Evolutionary conservation across 1,140 invertebrate species (phyloP).

Genomic region (Tribolium madens): DNA sequence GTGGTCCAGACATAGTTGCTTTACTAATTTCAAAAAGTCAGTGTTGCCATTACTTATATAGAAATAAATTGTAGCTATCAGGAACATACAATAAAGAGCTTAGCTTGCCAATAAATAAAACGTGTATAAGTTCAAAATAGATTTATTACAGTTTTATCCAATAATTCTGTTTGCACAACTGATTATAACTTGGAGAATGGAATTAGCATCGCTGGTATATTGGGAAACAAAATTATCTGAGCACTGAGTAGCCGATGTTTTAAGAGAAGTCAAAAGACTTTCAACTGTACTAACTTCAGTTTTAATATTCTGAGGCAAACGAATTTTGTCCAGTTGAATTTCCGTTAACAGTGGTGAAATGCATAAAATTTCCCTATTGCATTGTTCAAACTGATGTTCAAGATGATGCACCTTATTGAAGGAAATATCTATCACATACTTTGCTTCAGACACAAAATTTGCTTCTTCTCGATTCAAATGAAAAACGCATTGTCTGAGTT

Average conservation of each 20-base stretch:
- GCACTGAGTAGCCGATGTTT: neutral
- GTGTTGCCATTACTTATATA: no score
- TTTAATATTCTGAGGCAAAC: slow-evolving; percentile 2
- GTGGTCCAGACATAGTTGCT: neutral
- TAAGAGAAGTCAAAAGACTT: neutral
- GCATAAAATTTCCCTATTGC: neutral
- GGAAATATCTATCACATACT: neutral
- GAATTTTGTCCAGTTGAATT: slow-evolving; percentile 16
- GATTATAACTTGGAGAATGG: slow-evolving; percentile 3
- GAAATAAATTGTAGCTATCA: no score
- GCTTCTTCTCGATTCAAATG: neutral
- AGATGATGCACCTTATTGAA: neutral
- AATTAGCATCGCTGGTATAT: neutral
- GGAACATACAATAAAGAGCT: no score
- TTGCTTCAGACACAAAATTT: neutral
- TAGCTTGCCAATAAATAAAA: no score
- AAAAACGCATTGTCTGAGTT: neutral
- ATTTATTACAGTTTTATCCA: neutral
- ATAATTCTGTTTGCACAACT: slow-evolving; percentile 13
- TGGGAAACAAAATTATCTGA: neutral
- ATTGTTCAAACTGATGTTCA: neutral
- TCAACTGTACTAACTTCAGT: neutral
- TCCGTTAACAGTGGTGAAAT: neutral
- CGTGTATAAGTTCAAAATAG: no score
- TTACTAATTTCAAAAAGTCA: neutral